Conservation (phyloP, 2,797 vertebrate species). For the Catamblyrhynchus diadema region DNA sequence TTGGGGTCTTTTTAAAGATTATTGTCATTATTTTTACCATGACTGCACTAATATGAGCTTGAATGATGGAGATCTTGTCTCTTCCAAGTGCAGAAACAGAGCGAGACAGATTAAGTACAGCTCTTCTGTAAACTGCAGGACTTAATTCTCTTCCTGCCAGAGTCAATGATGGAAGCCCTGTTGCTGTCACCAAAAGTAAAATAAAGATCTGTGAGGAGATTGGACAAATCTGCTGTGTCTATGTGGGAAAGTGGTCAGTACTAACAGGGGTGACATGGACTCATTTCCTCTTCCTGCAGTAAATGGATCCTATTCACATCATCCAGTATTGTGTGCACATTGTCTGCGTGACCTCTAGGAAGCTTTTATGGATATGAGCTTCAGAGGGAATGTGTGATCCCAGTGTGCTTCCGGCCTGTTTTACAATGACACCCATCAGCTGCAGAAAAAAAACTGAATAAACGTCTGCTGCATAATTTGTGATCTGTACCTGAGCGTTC, state of each 20-base stretch:
- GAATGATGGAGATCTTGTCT: background rate
- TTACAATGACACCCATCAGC: background rate
- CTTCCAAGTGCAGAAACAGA: background rate
- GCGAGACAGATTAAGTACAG: background rate
- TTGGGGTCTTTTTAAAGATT: background rate
- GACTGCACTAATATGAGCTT: background rate
- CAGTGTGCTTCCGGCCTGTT: background rate
- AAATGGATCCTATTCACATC: background rate
- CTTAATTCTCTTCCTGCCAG: constrained; percentile 11
- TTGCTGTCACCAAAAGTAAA: constrained; percentile 29
- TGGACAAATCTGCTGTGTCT: constrained; percentile 4
- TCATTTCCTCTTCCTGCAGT: constrained; percentile 51
- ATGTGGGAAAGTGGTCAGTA: background rate
- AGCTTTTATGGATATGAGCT: background rate
- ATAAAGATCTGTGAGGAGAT: constrained; percentile 37
- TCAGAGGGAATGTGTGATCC: background rate
- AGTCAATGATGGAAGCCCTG: background rate
- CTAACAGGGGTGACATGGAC: background rate
- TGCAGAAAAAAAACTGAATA: background rate
- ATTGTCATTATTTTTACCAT: background rate
- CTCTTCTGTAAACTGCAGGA: background rate
- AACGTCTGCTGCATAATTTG: background rate
- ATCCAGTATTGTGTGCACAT: background rate
- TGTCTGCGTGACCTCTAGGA: background rate
- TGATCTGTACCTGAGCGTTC: background rate